These are phyloP conservation scores for Hipposideros armiger DNA, from an alignment of 2,113 vertebrate species.

Conservation along the genomic window DNA sequence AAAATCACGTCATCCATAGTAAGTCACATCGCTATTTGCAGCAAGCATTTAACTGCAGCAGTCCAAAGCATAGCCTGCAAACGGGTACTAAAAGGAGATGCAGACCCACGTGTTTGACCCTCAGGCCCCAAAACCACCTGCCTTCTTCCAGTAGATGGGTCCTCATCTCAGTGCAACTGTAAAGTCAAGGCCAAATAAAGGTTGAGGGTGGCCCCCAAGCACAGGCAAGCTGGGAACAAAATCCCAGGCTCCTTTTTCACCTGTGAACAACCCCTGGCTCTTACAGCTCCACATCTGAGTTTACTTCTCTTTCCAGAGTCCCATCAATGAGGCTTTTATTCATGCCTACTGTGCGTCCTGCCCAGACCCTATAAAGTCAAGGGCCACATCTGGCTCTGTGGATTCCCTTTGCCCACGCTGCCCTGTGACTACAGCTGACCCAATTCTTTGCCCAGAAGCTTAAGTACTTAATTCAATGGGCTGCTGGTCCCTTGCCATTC, in stretches of 20 bases:
- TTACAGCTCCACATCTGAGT: neutral
- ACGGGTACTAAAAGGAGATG: neutral
- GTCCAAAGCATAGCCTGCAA: neutral
- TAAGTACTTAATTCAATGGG: slow-evolving; percentile 62
- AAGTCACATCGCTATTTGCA: neutral
- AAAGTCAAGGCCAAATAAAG: slow-evolving; percentile 34
- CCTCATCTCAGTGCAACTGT: neutral
- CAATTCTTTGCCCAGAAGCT: slow-evolving; percentile 65
- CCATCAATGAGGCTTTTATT: neutral
- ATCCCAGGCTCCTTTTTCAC: neutral
- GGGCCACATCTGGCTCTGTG: neutral
- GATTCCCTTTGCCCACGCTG: neutral
- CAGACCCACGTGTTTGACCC: neutral
- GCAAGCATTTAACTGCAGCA: neutral
- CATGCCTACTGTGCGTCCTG: neutral
- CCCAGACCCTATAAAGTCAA: slow-evolving; percentile 38
- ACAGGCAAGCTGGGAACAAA: neutral
- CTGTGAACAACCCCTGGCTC: neutral
- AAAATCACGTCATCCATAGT: neutral
- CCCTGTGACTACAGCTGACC: slow-evolving; percentile 72
- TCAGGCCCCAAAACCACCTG: neutral
- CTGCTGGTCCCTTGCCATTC: slow-evolving; percentile 32
- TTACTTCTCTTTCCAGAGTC: neutral
- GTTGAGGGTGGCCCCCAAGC: neutral
- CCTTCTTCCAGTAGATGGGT: neutral